Conservation (phyloP, 1,140 invertebrate genomes). For the Mactra quadrangularis region DNA sequence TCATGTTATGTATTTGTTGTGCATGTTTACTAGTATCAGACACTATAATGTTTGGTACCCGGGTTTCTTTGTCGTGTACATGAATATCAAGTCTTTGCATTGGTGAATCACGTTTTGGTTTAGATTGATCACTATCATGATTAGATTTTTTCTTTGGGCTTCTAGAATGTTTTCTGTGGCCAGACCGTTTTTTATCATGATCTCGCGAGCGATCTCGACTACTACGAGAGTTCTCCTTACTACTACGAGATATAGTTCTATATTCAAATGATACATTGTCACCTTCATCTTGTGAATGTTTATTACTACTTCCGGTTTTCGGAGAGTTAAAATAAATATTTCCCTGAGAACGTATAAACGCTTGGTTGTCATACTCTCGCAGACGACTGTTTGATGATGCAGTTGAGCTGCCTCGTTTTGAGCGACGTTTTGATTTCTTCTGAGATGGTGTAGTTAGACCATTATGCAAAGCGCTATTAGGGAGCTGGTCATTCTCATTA, state of each 20-base stretch:
- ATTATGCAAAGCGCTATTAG: not conserved
- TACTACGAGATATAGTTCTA: constrained; percentile 19
- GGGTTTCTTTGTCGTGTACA: constrained; percentile 1
- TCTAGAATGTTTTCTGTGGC: not conserved
- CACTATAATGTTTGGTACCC: constrained; percentile 28
- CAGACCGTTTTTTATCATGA: not conserved
- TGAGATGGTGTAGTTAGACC: not conserved
- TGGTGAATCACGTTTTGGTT: constrained; percentile 11
- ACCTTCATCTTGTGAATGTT: constrained; percentile 15
- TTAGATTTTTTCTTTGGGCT: not conserved
- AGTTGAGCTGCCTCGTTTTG: constrained; percentile 12
- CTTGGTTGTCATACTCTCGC: constrained; percentile 46
- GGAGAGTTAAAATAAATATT: constrained; percentile 35
- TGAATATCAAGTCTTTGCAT: not conserved
- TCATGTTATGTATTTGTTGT: not conserved
- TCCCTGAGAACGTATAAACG: constrained; percentile 44
- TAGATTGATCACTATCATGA: not conserved
- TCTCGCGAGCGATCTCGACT: constrained; percentile 8
- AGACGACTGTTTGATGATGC: constrained; percentile 24
- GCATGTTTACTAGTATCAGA: constrained; percentile 50
- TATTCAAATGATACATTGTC: constrained; percentile 22
- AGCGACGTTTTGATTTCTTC: not conserved
- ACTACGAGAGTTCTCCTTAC: constrained; percentile 16
- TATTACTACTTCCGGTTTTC: constrained; percentile 13
- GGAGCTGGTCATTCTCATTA: not conserved